Evolutionary conservation across 1,140 invertebrate species (phyloP), one percentile per base, ranked within the genome.

Genomic region (Metaphire vulgaris): DNA sequence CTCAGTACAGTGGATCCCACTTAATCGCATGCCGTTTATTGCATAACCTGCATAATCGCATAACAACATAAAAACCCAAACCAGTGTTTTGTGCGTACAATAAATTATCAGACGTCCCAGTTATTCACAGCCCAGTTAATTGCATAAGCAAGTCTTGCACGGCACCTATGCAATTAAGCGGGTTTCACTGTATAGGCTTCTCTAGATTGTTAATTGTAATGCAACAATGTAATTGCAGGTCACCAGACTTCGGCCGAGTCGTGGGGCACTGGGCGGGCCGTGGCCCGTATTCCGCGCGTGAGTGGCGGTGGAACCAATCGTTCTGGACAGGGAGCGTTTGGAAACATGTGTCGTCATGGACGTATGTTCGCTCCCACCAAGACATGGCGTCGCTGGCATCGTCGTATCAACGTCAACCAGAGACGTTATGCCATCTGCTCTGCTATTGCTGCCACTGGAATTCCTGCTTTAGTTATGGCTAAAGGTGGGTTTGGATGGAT

Each of bases 291-390:
- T 87, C 98, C 98, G 28, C 93, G 98, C 92, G 97, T 99, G 0
- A 92, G 97, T 81, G 98, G 98, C 87, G 97, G 97, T 86, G 98
- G 98, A 91, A 99, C 97, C 82, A 97, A 99, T 85, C 92, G 97
- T 77, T 99, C 97, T 56, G 97, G 98, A 80, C 98, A 99, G 89
- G 98, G 97, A 90, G 98, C 98, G 68, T 99, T 99, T 86, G 98
- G 98, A 80, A 99, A 99, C 90, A 99, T 99, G 97, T 99, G 98
- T 88, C 91, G 97, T 86, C 97, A 97, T 81, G 98, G 98, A 75
- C 93, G 96, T 77, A 99, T 99, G 97, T 99, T 99, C 88, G 97
- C 97, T 6, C 98, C 97, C 1, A 99, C 96, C 33, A 99, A 99
- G 86, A 93, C 92, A 1, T 99, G 93, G 92, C 90, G 98, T 80